Evolutionary conservation across 2,113 vertebrate genomes (phyloP), one percentile per base, ranked within the genome.

Genomic region (Ardeotis arabs): DNA sequence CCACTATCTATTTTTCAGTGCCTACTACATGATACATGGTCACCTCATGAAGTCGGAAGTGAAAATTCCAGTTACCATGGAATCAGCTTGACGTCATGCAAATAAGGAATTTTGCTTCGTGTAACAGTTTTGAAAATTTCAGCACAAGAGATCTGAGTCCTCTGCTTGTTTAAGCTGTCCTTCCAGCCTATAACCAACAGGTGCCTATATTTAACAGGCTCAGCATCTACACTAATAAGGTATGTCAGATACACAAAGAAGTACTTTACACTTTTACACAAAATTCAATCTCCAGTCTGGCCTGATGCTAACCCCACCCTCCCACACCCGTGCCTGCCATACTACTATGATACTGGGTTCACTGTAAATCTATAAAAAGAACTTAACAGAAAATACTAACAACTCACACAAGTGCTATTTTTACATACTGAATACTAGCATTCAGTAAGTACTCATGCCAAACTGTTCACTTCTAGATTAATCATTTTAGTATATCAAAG

Each of bases 21-120:
- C 29, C 27, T 4, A 5, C 31, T 62, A 35, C 13, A 6, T 22
- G 5, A 31, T 33, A 84, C 0, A 1, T 15, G 10, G 31, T 62
- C n/a, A 56, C 53, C 49, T 67, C 53, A 78, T 1, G 2, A 83
- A 59, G 37, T 64, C 50, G 39, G 50, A 64, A 47, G 6, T 33
- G 20, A 67, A 60, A 73, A 68, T 7, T 49, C 29, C 45, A 62
- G 29, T 79, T 62, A 79, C 10, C 14, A 25, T 4, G 22, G 59
- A 55, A 73, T 49, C 22, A 35, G 39, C 21, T 22, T 68, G 49
- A 44, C 9, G 7, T 55, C 1, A 0, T 24, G 19, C 20, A 84
- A 79, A 29, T 27, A 59, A 60, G 27, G 21, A 89, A 37, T 8
- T 17, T 39, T 53, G 33, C 24, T 66, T 70, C 11, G 24, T 19